phyloP scores from a whole-genome alignment of 2,797 vertebrate genomes.

The Leptodactylus fallax region DNA sequence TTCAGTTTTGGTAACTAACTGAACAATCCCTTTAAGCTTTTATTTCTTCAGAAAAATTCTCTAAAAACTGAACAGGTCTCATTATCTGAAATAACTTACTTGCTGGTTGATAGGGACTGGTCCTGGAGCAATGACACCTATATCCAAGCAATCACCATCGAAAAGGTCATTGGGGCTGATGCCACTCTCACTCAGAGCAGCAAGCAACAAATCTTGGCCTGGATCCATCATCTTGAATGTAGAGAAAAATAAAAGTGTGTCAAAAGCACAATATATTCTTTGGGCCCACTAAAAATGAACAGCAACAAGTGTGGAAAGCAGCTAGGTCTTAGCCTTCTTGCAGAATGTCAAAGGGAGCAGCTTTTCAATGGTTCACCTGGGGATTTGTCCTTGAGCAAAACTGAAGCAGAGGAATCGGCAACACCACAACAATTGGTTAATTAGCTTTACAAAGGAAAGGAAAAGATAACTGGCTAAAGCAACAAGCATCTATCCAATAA shows the following conservation, averaged over 20 bases:
- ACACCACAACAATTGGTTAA: background rate
- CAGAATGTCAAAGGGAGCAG: background rate
- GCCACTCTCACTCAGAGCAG: conserved; percentile 97
- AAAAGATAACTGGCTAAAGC: too few species aligned
- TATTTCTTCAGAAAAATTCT: too few species aligned
- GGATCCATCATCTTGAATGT: conserved; percentile 92
- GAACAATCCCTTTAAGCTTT: too few species aligned
- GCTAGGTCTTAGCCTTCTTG: background rate
- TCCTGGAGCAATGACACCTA: conserved; percentile 76
- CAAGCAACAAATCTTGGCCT: conserved; percentile 97
- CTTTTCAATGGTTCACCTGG: background rate
- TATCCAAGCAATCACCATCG: conserved; percentile 90
- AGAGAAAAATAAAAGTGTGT: conserved; percentile 12
- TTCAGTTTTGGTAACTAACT: too few species aligned
- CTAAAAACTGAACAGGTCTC: too few species aligned
- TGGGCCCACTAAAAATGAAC: background rate
- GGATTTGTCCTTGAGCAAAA: conserved; percentile 16
- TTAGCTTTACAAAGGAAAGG: background rate
- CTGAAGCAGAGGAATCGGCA: background rate
- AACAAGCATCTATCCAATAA: background rate
- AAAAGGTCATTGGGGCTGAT: conserved; percentile 98
- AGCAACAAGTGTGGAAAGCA: background rate
- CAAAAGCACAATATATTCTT: background rate
- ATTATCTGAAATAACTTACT: conserved; percentile 72
- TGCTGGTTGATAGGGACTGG: conserved; percentile 83